phyloP scores from a whole-genome alignment of 2,888 invertebrate species.

The Lottia scabra region DNA sequence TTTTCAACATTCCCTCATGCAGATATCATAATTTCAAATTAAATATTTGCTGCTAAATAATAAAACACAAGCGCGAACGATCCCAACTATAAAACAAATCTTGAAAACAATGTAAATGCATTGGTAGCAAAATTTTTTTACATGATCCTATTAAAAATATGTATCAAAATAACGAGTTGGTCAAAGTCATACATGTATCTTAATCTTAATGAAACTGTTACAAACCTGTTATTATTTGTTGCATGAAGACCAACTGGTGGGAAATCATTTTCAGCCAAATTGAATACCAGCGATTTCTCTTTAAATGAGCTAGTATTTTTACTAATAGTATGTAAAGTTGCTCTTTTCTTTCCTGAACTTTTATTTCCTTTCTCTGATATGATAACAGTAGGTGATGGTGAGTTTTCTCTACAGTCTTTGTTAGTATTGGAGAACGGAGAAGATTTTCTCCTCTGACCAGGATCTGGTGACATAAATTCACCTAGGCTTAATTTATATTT shows the following conservation, averaged over 20 bases:
- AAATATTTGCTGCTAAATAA: too few relatives aligned
- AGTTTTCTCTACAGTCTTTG: constrained; percentile 16
- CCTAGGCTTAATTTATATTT: constrained; percentile 53
- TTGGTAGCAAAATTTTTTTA: too few relatives aligned
- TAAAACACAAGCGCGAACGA: too few relatives aligned
- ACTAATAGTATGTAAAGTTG: constrained; percentile 33
- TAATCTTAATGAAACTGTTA: too few relatives aligned
- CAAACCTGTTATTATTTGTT: constrained; percentile 9
- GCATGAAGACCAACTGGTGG: constrained; percentile 41
- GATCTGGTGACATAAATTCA: constrained; percentile 54
- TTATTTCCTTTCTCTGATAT: not conserved
- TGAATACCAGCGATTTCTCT: constrained; percentile 43
- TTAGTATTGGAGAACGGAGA: constrained; percentile 38
- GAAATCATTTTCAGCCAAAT: constrained; percentile 50
- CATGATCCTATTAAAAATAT: too few relatives aligned
- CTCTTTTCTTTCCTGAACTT: constrained; percentile 19
- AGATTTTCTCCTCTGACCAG: constrained; percentile 37
- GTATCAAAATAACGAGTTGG: too few relatives aligned
- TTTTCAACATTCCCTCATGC: too few relatives aligned
- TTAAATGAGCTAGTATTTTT: constrained; percentile 30
- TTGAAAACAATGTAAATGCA: too few relatives aligned
- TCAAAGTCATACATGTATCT: too few relatives aligned
- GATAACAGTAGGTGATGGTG: constrained; percentile 8
- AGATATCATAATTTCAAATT: too few relatives aligned
- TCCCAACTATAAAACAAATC: too few relatives aligned